Percentiles rank a stretch among this genome's conserved stretches.
phyloP scores from a whole-genome alignment of 2,888 invertebrate genomes.

The Rotaria magnacalcarata region DNA sequence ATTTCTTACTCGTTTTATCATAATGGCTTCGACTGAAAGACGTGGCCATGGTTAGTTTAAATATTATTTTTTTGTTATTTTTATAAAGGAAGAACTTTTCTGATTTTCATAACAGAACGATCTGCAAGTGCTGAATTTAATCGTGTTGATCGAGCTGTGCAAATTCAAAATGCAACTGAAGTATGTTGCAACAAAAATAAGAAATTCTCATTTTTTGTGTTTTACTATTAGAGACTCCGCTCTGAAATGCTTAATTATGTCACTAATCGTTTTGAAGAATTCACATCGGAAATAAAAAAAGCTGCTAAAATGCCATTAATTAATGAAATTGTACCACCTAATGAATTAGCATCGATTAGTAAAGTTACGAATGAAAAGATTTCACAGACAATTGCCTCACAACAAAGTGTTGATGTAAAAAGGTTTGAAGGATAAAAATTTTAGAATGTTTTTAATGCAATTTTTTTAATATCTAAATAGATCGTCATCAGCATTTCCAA shows the following conservation, averaged over 20 bases:
- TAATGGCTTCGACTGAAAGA: not conserved
- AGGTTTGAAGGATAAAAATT: not conserved
- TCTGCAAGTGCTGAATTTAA: not conserved
- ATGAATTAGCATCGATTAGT: not conserved
- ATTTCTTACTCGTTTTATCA: not conserved
- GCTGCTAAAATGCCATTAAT: not conserved
- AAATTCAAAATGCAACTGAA: constrained; percentile 8
- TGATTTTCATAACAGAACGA: not conserved
- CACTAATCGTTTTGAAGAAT: not conserved
- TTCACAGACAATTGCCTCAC: not conserved
- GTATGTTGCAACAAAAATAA: not conserved
- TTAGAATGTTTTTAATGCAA: too few relatives aligned
- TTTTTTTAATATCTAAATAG: too few relatives aligned
- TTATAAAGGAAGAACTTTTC: too few relatives aligned
- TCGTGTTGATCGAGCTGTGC: not conserved
- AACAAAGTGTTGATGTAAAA: constrained; percentile 2
- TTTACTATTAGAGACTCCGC: not conserved
- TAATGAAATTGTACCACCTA: not conserved
- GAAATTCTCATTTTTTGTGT: too few relatives aligned
- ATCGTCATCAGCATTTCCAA: not conserved
- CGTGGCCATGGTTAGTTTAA: not conserved
- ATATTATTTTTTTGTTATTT: not conserved
- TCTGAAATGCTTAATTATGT: not conserved
- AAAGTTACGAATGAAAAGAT: not conserved
- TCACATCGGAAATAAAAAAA: not conserved